phyloP scores from a whole-genome alignment of 2,113 vertebrate species.

The Macrotis lagotis region DNA sequence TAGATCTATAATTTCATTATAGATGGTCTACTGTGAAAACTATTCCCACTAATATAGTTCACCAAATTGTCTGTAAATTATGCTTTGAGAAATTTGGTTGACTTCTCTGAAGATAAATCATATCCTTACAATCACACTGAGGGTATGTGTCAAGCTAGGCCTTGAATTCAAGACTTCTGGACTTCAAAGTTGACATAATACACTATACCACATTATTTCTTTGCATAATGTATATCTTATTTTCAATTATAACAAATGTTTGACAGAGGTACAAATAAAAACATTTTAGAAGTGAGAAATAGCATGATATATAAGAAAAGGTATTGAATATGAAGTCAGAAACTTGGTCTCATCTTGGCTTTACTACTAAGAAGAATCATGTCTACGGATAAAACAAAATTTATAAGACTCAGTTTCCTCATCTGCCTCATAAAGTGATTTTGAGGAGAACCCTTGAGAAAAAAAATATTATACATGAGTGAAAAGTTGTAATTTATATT shows the following conservation, averaged over 20 bases:
- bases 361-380: too few species aligned
- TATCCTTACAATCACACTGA: background rate
- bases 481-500: background rate
- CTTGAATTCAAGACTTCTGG: background rate
- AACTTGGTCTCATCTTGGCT: too few species aligned
- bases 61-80: background rate
- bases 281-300: background rate
- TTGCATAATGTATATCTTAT: background rate
- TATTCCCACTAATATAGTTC: too few species aligned
- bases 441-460: background rate
- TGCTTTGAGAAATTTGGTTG: background rate
- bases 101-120: background rate
- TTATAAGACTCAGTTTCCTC: background rate
- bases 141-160: background rate
- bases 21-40: too few species aligned
- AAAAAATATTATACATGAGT: background rate
- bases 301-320: too few species aligned
- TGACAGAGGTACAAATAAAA: background rate
- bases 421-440: background rate
- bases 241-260: background rate
- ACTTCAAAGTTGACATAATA: too few species aligned
- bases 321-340: too few species aligned
- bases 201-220: too few species aligned
- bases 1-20: too few species aligned
- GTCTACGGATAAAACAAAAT: background rate